Base-by-base conservation (phyloP, 2,888 invertebrate genomes). In the Agrotis exclamationis region DNA sequence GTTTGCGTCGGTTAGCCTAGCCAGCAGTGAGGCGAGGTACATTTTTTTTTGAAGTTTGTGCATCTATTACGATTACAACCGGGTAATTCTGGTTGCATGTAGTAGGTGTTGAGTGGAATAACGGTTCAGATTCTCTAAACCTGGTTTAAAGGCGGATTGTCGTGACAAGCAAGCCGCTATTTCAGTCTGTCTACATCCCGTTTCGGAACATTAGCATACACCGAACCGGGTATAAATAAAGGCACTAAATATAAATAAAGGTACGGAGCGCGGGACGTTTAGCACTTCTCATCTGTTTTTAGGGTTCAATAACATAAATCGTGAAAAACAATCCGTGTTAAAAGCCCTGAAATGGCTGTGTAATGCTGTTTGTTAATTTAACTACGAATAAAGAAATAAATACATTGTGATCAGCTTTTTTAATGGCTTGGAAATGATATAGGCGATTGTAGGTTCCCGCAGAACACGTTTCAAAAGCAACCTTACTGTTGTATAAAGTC, bases 131-230 rank as follows among this genome's bases (percentile, higher is more conserved):
- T 65, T 77, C 70, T 79, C 74, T 77, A 71, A 74, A 84, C 84
- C 85, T 80, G 83, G 85, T 87, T 84, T 87, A 86, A 84, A 85
- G 87, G 85, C 86, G 85, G 88, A 91, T 88, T 89, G 89, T 88
- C 89, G 86, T 87, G 90, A 90, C 86, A 88, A 85, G 86, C 82
- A 82, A 80, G 79, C 70, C 74, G 87, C 85, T 92, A 92, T 92
- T 90, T 89, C 87, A 86, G 87, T 86, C 85, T 74, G 85, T 82
- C 87, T 83, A 85, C 85, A 86, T 89, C 87, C 87, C 88, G 87
- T 88, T 90, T 90, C 82, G 85, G 85, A 79, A 76, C 88, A 87
- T 87, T 88, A 87, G 82, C 85, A 86, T 87, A 84, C 79, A 83
- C 83, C 83, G 84, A 85, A 85, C 80, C 58, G 77, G 76, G 79